A percentile compares a stretch with the other conserved stretches of the same genome.
These are phyloP conservation scores for Syrmaticus mikado DNA, from an alignment of 2,113 vertebrate species.

Conservation along the genomic window DNA sequence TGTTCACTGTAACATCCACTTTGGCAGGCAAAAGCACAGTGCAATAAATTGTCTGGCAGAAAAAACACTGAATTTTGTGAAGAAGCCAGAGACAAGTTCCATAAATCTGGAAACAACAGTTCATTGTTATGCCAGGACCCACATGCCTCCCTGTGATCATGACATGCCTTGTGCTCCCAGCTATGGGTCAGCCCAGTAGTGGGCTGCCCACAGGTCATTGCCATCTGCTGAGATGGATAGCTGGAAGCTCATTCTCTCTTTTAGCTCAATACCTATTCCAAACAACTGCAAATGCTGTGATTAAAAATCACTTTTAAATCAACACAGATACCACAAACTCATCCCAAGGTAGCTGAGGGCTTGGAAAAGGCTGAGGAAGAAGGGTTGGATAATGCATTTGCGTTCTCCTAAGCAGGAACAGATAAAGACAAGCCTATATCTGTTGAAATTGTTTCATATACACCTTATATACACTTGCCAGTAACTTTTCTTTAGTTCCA, in stretches of 20 bases:
- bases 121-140: background rate
- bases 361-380: background rate
- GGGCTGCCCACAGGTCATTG: background rate
- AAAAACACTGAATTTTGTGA: background rate
- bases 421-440: background rate
- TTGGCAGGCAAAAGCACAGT: background rate
- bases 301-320: background rate
- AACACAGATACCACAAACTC: background rate
- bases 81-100: background rate
- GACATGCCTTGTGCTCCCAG: background rate
- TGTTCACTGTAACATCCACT: background rate
- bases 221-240: background rate
- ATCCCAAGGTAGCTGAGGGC: background rate
- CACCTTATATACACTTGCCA: background rate
- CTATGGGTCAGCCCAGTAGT: background rate
- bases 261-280: background rate
- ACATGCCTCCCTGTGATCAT: accelerated
- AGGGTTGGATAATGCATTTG: background rate
- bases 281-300: background rate
- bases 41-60: background rate
- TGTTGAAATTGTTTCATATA: background rate
- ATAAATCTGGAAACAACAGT: background rate
- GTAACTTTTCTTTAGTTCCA: background rate
- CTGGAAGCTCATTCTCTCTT: background rate
- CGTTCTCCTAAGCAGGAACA: background rate